Evolutionary conservation across 2,113 vertebrate species (phyloP), one percentile per base, ranked within the genome.

Genomic region (Erpornis zantholeuca): DNA sequence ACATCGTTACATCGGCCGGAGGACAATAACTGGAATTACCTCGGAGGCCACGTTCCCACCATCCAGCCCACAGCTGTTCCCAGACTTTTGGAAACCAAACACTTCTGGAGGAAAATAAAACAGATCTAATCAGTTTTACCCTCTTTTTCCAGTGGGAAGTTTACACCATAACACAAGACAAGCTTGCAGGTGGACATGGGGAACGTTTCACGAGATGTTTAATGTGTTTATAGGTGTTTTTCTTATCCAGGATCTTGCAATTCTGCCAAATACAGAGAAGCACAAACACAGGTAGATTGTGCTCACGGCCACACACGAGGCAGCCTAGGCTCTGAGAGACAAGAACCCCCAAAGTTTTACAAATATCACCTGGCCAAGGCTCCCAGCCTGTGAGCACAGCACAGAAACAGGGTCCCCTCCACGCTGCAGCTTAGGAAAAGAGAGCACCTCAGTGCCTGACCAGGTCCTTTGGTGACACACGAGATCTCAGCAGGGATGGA

Each of bases 1-100:
- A 49, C 36, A 35, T 45, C 3, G 3, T 24, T 56, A 1, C 49
- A 12, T 36, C 2, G 38, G 65, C 92, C 1, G 8, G 33, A 63
- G 79, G 87, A 90, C 85, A 83, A 91, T 52, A 42, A 27, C 64
- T 21, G 90, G 93, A 85, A 93, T 90, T 86, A 86, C 91, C 94
- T 90, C 42, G 6, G 71, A 42, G 96, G 90, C 93, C 66, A 1
- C 42, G 3, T 93, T 96, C 96, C 93, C 96, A 95, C 86, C 90
- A 63, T 11, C 59, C 89, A 80, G 91, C 82, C 95, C 90, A 71
- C 96, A 97, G 95, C 96, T 97, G 96, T 70, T 97, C 90, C 61
- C 10, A 15, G 88, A 79, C 94, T n/a, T 61, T 94, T 79, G 88
- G 92, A 86, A 95, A 92, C 65, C 82, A 76, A 86, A 88, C 86